Conservation (phyloP, 2,888 invertebrate genomes). For the Nomada lathburiana region DNA sequence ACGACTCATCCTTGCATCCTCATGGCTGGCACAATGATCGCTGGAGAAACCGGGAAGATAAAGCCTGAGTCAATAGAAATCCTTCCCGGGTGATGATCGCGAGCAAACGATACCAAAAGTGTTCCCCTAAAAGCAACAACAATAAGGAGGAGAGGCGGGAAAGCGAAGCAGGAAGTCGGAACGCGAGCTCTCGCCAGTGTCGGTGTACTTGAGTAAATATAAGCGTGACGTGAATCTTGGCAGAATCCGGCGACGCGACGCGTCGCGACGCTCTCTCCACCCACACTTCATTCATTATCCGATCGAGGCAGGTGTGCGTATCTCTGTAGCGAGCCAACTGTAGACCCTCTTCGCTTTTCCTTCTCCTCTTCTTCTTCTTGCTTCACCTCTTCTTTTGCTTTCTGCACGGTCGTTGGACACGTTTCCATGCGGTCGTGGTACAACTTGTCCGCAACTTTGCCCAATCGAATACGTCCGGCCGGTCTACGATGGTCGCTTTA, state of each 20-base stretch:
- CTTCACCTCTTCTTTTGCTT: neutral
- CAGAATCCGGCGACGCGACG: conserved; percentile 71
- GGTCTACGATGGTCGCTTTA: conserved; percentile 19
- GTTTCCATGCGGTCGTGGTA: conserved; percentile 3
- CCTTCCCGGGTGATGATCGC: conserved; percentile 25
- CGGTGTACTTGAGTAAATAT: conserved; percentile 77
- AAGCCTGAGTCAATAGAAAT: conserved; percentile 36
- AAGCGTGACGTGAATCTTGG: conserved; percentile 81
- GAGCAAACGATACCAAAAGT: conserved; percentile 53
- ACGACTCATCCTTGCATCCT: too few relatives aligned
- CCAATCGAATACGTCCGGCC: conserved; percentile 26
- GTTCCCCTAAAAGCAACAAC: conserved; percentile 51
- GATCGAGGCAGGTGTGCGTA: conserved; percentile 80
- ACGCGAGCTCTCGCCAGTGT: conserved; percentile 33
- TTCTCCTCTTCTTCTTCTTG: too few relatives aligned
- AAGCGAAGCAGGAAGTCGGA: conserved; percentile 31
- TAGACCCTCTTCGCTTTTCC: neutral
- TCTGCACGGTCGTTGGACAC: neutral
- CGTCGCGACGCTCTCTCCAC: conserved; percentile 73
- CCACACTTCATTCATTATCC: conserved; percentile 79
- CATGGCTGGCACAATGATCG: conserved; percentile 13
- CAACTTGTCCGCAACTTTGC: conserved; percentile 16
- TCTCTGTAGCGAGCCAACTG: conserved; percentile 69
- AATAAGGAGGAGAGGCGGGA: conserved; percentile 41
- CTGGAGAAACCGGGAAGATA: neutral